Base-by-base conservation (phyloP, 2,797 vertebrate genomes). In the Schizothorax lantsangensis region DNA sequence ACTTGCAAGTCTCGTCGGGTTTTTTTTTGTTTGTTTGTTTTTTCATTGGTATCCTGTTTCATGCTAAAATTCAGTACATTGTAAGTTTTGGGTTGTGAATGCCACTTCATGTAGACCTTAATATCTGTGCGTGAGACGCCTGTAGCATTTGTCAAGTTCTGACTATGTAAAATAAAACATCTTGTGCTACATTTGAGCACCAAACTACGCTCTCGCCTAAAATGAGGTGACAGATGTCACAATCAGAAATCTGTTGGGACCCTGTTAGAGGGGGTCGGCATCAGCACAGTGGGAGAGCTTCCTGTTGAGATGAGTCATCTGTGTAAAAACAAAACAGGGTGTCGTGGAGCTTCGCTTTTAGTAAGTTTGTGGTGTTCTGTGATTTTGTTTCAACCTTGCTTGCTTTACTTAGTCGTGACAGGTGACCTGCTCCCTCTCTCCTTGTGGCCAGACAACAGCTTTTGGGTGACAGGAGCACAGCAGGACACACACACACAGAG, bases 401-500 rank as follows among this genome's bases (percentile, higher is more conserved):
- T 72, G 77, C 77, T 45, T 84, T 73, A 69, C 52, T 68, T 57
- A 84, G 59, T 14, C 10, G 2, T 81, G 83, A 84, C 1, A 10
- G 36, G 17, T 71, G 83, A 85, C 71, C 83, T 66, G n/a, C 49
- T 80, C 45, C 49, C 38, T 59, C 17, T 26, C 78, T 59, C 78
- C 40, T 64, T 75, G 45, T 68, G 72, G 78, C 78, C 52, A 88
- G 75, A 72, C 69, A 69, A 84, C 82, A 88, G 78, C 83, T 79
- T 87, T 87, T 64, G 33, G 47, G 15, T 87, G 81, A 87, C 81
- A 86, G 52, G 30, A 74, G 54, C 77, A 77, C 83, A 84, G 74
- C 64, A 59, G 59, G 74, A 64, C 38, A 45, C 54, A 82, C 43
- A 77, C 72, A 82, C 52, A 81, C 57, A 87, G 57, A 79, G 4